Conservation (phyloP, 2,113 vertebrate genomes). For the Mionectes macconnelli region DNA sequence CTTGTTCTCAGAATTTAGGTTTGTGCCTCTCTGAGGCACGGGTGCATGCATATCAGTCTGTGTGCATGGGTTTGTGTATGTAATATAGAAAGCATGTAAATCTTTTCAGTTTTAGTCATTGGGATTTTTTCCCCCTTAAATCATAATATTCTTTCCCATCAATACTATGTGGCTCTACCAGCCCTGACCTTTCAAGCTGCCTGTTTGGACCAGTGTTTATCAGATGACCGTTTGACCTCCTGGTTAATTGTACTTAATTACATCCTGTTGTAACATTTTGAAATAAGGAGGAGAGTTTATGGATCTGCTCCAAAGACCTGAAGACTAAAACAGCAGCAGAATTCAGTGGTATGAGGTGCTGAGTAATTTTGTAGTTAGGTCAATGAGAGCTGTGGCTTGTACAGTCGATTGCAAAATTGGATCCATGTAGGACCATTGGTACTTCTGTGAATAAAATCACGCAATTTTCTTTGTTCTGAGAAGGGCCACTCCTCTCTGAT, state of each 20-base stretch:
- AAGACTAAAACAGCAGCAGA: not conserved
- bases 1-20: not conserved
- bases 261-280: slow-evolving; percentile 84
- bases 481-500: not conserved
- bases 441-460: not conserved
- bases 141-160: slow-evolving; percentile 61
- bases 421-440: not conserved
- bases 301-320: slow-evolving; percentile 29
- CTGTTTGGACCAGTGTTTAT: slow-evolving; percentile 73
- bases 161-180: slow-evolving; percentile 68
- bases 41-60: not conserved
- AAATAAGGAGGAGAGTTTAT: slow-evolving; percentile 68
- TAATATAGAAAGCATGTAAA: slow-evolving; percentile 33
- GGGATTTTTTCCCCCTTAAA: slow-evolving; percentile 43
- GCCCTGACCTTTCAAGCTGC: slow-evolving; percentile 73
- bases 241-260: slow-evolving; percentile 87
- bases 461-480: not conserved
- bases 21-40: not conserved
- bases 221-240: slow-evolving; percentile 84
- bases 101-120: slow-evolving; percentile 8
- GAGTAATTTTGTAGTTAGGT: not conserved
- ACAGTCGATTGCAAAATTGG: not conserved
- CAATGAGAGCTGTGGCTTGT: not conserved
- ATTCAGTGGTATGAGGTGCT: not conserved
- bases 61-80: not conserved